Conservation (phyloP, 2,113 vertebrate species). For the Saguinus imperator region DNA sequence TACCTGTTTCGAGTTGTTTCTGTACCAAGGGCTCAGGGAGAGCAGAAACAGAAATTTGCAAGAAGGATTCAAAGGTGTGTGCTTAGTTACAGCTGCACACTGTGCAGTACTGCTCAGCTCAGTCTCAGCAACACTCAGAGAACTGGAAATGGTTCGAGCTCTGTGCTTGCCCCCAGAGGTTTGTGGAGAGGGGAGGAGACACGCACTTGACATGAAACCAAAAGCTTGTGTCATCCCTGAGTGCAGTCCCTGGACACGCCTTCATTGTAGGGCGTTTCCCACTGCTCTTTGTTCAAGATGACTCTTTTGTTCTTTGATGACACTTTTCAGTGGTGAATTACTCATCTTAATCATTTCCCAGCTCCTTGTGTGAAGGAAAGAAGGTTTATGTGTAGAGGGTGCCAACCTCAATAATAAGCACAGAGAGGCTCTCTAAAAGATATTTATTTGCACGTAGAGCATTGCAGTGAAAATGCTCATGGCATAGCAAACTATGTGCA, state of each 20-base stretch:
- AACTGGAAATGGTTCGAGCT: background rate
- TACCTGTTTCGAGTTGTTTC: background rate
- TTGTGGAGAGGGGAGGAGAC: background rate
- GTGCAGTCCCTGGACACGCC: fast-evolving
- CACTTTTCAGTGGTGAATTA: too few species aligned
- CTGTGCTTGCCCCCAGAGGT: background rate
- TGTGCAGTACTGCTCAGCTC: fast-evolving
- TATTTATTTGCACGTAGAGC: background rate
- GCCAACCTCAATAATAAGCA: background rate
- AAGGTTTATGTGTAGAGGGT: background rate
- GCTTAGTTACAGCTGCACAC: background rate
- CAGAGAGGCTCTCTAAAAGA: background rate
- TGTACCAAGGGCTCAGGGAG: background rate
- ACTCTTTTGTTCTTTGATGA: background rate
- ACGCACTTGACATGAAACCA: fast-evolving
- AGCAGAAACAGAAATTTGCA: background rate
- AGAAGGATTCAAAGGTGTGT: background rate
- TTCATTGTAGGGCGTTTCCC: background rate
- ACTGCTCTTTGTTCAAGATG: background rate
- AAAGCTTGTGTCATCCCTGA: fast-evolving
- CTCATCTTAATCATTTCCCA: background rate
- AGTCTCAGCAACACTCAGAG: background rate
- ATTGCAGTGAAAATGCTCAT: background rate
- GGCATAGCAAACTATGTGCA: background rate
- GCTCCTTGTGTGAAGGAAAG: background rate